These are phyloP conservation scores for Melinaea menophilus DNA, from an alignment of 2,888 invertebrate species.

Conservation along the genomic window DNA sequence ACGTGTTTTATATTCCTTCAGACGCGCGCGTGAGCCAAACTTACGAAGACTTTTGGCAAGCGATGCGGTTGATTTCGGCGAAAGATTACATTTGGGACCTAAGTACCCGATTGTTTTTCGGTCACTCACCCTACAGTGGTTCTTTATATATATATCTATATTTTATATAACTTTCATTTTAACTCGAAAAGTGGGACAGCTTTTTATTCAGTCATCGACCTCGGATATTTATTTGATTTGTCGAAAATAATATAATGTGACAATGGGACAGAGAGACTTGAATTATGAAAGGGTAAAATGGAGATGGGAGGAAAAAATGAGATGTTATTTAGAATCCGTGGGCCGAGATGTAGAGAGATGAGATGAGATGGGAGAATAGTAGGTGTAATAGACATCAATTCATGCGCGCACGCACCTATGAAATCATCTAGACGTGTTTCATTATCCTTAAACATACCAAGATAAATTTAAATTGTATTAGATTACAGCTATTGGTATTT, in stretches of 20 bases:
- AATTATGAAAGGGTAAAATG: too few relatives aligned
- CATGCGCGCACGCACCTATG: neutral
- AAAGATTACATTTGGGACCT: constrained; percentile 70
- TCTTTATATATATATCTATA: constrained; percentile 48
- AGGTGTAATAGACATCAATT: too few relatives aligned
- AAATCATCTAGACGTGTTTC: neutral
- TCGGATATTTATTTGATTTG: constrained; percentile 22
- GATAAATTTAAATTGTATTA: neutral
- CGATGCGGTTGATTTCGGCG: constrained; percentile 63
- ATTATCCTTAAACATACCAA: neutral
- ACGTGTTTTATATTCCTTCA: constrained; percentile 55
- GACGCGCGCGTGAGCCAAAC: constrained; percentile 43
- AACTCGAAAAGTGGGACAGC: constrained; percentile 48
- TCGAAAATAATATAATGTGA: neutral
- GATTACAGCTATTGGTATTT: constrained; percentile 49
- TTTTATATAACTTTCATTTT: constrained; percentile 53
- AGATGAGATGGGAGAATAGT: too few relatives aligned
- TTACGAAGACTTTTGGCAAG: constrained; percentile 66
- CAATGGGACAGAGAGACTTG: neutral
- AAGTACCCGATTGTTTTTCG: constrained; percentile 73
- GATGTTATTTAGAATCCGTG: too few relatives aligned
- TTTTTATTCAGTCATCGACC: constrained; percentile 37
- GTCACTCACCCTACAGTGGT: constrained; percentile 58
- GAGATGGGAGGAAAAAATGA: too few relatives aligned
- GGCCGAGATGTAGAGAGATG: too few relatives aligned